Evolutionary conservation across 1,140 invertebrate genomes (phyloP), one percentile per base, ranked within the genome.

Genomic region (Diprion similis): DNA sequence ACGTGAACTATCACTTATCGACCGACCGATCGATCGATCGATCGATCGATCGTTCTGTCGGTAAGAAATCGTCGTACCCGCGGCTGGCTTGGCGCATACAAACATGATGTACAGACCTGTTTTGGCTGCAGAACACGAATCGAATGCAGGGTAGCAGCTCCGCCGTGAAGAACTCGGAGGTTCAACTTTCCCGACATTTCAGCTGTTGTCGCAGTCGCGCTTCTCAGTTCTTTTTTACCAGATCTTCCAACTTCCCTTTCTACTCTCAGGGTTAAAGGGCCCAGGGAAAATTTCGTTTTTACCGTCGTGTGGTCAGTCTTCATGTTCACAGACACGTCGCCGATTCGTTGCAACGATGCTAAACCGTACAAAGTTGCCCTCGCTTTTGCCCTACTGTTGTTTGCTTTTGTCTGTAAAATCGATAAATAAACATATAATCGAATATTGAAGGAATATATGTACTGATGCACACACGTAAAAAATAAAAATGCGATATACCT

Each of bases 221-320:
- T 95, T 82, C 95, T 93, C 59, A 94, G 78, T 85, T 94, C 91
- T 82, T 94, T 92, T 79, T 95, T 92, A 72, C 91, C 90, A 68
- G 93, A 93, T 73, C 92, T 90, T n/a, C 93, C 94, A 76, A 95
- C 93, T 90, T 95, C 94, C 88, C 95, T 95, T 81, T 96, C 94
- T 0, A 96, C 95, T 83, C 93, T 93, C 64, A 96, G 84, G 8
- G 92, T 91, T 10, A 96, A 81, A 0, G 95, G 95, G 66, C 95
- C 95, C 46, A 96, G 85, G 15, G 92, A 91, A 83, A 96, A 95
- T 82, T 93, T 94, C 11, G 93, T 94, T 80, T 93, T 94, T 17
- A 96, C 93, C 46, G 93, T 95, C 0, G 93, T 95, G 77, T 95
- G 91, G 78, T 94, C 91, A 73, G 91, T 90, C 91, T 93, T 92